Conservation (phyloP, 2,113 vertebrate species). For the Meles meles region DNA sequence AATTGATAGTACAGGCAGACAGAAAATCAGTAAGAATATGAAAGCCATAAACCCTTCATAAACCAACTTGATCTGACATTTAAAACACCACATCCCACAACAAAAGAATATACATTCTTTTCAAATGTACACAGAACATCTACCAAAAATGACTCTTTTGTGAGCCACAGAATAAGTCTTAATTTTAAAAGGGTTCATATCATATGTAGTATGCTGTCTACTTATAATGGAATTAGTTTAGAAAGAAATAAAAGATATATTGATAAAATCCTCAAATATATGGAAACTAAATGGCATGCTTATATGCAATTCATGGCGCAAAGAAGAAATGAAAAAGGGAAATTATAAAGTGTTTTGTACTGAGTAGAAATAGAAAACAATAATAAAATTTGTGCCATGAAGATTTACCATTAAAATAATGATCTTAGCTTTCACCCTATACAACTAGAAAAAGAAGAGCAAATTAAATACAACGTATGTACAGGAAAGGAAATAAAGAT, state of each 20-base stretch:
- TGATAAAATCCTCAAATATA: neutral
- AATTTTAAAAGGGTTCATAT: neutral
- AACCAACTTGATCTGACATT: neutral
- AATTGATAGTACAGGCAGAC: neutral
- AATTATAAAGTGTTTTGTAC: neutral
- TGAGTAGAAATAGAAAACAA: neutral
- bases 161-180: neutral
- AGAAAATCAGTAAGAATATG: neutral
- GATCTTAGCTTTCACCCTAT: neutral
- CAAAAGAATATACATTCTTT: neutral
- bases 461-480: neutral
- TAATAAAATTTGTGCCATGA: neutral
- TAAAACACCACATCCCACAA: neutral
- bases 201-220: neutral
- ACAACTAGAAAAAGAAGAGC: neutral
- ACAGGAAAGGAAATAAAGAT: neutral
- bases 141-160: neutral
- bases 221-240: neutral
- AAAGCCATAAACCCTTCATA: neutral
- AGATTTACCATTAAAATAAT: neutral
- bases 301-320: neutral
- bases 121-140: neutral
- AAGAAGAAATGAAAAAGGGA: neutral
- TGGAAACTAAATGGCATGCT: neutral
- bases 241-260: neutral